A percentile compares a stretch with the other conserved stretches of the same genome.
These are phyloP conservation scores for Halocynthia aurantium DNA, from an alignment of 23 tunicate species.

Conservation along the genomic window DNA sequence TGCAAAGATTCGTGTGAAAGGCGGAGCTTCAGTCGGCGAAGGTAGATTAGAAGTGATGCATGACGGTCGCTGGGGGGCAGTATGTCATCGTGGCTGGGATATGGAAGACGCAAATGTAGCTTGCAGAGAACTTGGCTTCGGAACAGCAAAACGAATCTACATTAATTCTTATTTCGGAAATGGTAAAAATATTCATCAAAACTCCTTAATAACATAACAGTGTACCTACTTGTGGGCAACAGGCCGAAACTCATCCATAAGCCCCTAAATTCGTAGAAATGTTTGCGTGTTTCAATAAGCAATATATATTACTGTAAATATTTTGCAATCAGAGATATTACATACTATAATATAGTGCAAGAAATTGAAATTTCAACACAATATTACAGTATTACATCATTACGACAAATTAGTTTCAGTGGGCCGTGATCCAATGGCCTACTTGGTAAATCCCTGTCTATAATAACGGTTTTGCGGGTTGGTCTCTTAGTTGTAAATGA, in stretches of 20 bases:
- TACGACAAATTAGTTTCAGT: too few relatives aligned
- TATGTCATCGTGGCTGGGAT: constrained; percentile 58
- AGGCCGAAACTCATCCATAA: not conserved
- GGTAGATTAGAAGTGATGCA: constrained; percentile 71
- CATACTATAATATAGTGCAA: too few relatives aligned
- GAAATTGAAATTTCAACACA: too few relatives aligned
- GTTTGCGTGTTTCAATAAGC: not conserved
- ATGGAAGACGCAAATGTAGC: constrained; percentile 68
- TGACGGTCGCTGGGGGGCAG: constrained; percentile 83
- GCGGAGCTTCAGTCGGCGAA: constrained; percentile 68
- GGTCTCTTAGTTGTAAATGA: not conserved
- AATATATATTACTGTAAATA: not conserved
- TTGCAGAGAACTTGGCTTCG: constrained; percentile 80
- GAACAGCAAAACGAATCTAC: constrained; percentile 69
- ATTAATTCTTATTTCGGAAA: constrained; percentile 61
- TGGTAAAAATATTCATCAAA: constrained; percentile 28
- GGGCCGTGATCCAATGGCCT: too few relatives aligned
- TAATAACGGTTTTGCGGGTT: not conserved
- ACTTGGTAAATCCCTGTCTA: not conserved
- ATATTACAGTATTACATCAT: too few relatives aligned
- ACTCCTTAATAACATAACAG: not conserved
- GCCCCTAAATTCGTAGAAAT: not conserved
- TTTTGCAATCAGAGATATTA: not conserved
- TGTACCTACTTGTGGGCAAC: not conserved
- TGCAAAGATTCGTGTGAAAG: constrained; percentile 42